Evolutionary conservation across 2,797 vertebrate species (phyloP).

Genomic region (Apogon talboti): DNA sequence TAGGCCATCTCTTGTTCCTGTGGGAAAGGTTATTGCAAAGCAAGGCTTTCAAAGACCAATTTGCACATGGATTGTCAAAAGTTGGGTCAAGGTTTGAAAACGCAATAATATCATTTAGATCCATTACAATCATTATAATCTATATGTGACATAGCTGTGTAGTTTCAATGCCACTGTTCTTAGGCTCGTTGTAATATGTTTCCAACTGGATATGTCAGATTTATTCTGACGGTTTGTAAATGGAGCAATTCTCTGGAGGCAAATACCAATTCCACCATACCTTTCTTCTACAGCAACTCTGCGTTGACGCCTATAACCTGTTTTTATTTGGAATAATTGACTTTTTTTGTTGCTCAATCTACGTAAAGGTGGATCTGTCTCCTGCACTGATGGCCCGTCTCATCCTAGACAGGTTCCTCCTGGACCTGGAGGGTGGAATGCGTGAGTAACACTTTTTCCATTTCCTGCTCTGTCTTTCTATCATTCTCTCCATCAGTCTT

Average conservation of each 20-base stretch:
- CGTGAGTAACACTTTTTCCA: conserved; percentile 86
- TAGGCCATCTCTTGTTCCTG: conserved; percentile 65
- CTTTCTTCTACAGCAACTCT: conserved; percentile 42
- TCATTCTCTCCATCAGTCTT: conserved; percentile 64
- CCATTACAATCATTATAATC: conserved; percentile 71
- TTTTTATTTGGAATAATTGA: conserved; percentile 53
- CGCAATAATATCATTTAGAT: conserved; percentile 70
- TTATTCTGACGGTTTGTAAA: conserved; percentile 58
- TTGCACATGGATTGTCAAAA: conserved; percentile 64
- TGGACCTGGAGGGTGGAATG: conserved; percentile 84
- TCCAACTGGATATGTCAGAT: conserved; percentile 50
- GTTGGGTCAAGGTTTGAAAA: conserved; percentile 76
- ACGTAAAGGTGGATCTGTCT: conserved; percentile 91
- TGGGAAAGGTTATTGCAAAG: conserved; percentile 70
- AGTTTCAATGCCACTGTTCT: conserved; percentile 54
- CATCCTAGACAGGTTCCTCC: conserved; percentile 93
- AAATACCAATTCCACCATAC: conserved; percentile 35
- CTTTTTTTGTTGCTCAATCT: conserved; percentile 36
- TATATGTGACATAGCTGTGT: conserved; percentile 56
- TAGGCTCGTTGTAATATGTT: conserved; percentile 47
- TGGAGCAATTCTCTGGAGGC: conserved; percentile 41
- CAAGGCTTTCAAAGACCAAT: conserved; percentile 71
- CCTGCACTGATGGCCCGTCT: conserved; percentile 95
- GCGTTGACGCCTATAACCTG: conserved; percentile 10
- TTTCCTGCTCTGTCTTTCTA: conserved; percentile 56